Percentiles rank a stretch among this genome's conserved stretches.
phyloP scores from a whole-genome alignment of 2,113 vertebrate species.

The Arizona elegans region DNA sequence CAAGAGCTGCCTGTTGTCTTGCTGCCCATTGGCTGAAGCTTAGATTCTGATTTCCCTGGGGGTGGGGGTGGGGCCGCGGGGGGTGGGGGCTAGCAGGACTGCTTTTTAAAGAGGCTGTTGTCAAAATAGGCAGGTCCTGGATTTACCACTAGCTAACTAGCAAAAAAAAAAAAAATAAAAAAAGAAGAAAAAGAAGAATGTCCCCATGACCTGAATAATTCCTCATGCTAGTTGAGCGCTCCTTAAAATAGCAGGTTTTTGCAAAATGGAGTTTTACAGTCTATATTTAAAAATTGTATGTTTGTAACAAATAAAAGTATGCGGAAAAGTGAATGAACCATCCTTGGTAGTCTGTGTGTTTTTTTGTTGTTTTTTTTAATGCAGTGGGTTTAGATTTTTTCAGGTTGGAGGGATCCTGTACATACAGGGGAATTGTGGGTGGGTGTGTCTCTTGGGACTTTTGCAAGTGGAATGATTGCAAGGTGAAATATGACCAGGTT shows the following conservation, averaged over 20 bases:
- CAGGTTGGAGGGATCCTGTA: background rate
- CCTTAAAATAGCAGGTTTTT: constrained; percentile 79
- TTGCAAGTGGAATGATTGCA: background rate
- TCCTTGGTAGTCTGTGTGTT: background rate
- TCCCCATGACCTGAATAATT: constrained; percentile 49
- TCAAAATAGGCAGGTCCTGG: constrained; percentile 71
- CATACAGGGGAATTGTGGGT: background rate
- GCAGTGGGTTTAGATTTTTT: background rate
- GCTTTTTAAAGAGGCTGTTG: constrained; percentile 60
- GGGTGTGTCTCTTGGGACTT: background rate
- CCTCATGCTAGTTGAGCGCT: constrained; percentile 75
- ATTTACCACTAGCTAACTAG: constrained; percentile 76
- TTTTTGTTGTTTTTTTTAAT: constrained; percentile 15
- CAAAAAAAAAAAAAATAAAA: constrained; percentile 55
- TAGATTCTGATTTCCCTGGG: constrained; percentile 45
- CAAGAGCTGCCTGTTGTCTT: constrained; percentile 51
- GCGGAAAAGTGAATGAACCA: constrained; percentile 77
- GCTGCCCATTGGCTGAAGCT: constrained; percentile 59
- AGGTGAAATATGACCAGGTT: background rate
- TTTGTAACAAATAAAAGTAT: constrained; percentile 87
- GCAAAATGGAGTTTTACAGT: constrained; percentile 85
- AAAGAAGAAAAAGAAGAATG: constrained; percentile 40
- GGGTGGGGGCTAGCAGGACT: constrained; percentile 50
- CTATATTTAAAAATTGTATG: constrained; percentile 87
- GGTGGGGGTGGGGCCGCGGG: background rate